Percentiles rank a stretch among this genome's conserved stretches.
Evolutionary conservation across 2,888 invertebrate species (phyloP).

Genomic region (Prosopocoilus inquinatus): DNA sequence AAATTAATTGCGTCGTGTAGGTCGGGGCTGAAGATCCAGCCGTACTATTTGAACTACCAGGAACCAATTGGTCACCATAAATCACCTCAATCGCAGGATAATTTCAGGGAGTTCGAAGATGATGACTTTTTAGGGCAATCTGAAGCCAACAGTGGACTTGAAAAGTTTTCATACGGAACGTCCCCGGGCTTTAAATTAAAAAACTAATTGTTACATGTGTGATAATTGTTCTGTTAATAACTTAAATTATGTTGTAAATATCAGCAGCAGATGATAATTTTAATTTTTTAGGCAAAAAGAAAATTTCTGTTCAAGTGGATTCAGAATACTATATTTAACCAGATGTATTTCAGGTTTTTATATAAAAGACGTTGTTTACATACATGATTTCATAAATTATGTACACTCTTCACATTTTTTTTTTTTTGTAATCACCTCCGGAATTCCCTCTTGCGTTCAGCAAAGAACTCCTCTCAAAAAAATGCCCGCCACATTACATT

Average conservation of each 20-base stretch:
- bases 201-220: slow-evolving; percentile 8
- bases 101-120: slow-evolving; percentile 17
- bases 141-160: slow-evolving; percentile 20
- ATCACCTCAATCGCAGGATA: slow-evolving; percentile 7
- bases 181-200: slow-evolving; percentile 52
- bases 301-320: too few species aligned
- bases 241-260: neutral
- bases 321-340: too few species aligned
- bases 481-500: too few species aligned
- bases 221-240: neutral
- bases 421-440: too few species aligned
- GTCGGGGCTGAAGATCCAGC: slow-evolving; percentile 48
- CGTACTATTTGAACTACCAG: slow-evolving; percentile 55
- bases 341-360: too few species aligned
- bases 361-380: too few species aligned
- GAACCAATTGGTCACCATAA: slow-evolving; percentile 37
- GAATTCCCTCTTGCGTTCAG: too few species aligned
- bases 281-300: too few species aligned
- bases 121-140: slow-evolving; percentile 26
- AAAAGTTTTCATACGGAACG: slow-evolving; percentile 48
- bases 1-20: slow-evolving; percentile 30
- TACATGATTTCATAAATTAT: too few species aligned
- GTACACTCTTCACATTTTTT: too few species aligned
- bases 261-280: too few species aligned
- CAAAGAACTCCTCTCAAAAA: too few species aligned